A percentile compares a stretch with the other conserved stretches of the same genome.
These are phyloP conservation scores for Sitta europaea DNA, from an alignment of 2,113 vertebrate species.

Conservation along the genomic window DNA sequence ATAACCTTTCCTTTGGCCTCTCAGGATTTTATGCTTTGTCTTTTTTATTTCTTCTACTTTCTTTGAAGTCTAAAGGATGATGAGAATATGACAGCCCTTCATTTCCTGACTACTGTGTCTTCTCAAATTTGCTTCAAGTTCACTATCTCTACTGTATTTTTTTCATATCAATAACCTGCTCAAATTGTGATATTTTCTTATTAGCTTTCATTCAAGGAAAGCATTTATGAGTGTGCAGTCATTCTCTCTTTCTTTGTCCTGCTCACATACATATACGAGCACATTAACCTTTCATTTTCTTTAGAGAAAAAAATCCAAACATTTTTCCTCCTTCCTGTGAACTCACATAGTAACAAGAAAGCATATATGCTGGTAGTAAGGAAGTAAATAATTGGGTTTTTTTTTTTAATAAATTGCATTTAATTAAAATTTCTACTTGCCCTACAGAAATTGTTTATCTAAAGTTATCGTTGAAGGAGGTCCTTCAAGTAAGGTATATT, in stretches of 20 bases:
- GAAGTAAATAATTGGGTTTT: not conserved
- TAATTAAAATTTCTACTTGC: not conserved
- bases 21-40: not conserved
- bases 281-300: not conserved
- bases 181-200: not conserved
- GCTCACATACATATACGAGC: fast-evolving
- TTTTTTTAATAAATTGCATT: not conserved
- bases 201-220: not conserved
- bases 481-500: not conserved
- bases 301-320: not conserved
- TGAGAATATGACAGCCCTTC: not conserved
- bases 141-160: not conserved
- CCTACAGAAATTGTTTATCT: not conserved
- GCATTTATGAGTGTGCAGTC: not conserved
- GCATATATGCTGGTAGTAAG: not conserved
- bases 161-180: not conserved
- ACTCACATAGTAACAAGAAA: not conserved
- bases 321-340: not conserved
- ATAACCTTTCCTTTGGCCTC: not conserved
- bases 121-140: not conserved
- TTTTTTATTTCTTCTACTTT: not conserved
- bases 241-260: not conserved
- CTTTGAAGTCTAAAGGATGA: not conserved
- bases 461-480: not conserved
- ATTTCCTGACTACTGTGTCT: not conserved